Evolutionary conservation across 2,113 vertebrate genomes (phyloP).

Genomic region (Stegostoma tigrinum): DNA sequence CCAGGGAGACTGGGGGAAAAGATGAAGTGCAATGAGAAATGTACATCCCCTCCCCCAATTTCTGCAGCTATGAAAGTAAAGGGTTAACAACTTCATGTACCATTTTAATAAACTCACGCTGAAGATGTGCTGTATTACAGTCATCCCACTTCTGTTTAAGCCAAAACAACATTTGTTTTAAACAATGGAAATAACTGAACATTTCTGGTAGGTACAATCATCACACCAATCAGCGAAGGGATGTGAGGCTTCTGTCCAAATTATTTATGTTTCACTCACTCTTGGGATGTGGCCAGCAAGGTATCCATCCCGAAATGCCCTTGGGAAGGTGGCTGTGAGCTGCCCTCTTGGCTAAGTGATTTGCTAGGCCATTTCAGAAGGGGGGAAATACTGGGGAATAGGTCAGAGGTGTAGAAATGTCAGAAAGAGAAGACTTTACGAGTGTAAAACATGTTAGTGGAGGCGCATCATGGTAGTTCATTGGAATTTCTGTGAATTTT

Average conservation of each 20-base stretch:
- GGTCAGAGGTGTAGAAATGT: not conserved
- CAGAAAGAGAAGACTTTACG: not conserved
- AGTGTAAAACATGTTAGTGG: no score
- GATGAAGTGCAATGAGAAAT: not conserved
- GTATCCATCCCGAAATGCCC: no score
- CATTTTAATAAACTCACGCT: not conserved
- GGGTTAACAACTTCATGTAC: not conserved
- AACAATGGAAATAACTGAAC: not conserved
- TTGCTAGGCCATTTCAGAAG: no score
- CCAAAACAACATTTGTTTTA: not conserved
- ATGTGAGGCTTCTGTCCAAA: not conserved
- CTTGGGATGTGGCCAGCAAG: no score
- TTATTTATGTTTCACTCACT: no score
- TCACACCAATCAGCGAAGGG: not conserved
- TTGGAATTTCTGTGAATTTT: no score
- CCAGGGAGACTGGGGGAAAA: not conserved
- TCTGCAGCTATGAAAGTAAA: not conserved
- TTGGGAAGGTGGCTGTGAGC: no score
- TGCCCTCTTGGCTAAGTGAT: no score
- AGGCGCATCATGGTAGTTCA: no score
- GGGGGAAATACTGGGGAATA: not conserved
- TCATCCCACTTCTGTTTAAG: not conserved
- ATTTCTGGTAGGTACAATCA: not conserved
- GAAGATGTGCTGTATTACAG: not conserved
- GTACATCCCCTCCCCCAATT: not conserved